phyloP scores from a whole-genome alignment of 2,888 invertebrate genomes.

The Adelphocoris suturalis region DNA sequence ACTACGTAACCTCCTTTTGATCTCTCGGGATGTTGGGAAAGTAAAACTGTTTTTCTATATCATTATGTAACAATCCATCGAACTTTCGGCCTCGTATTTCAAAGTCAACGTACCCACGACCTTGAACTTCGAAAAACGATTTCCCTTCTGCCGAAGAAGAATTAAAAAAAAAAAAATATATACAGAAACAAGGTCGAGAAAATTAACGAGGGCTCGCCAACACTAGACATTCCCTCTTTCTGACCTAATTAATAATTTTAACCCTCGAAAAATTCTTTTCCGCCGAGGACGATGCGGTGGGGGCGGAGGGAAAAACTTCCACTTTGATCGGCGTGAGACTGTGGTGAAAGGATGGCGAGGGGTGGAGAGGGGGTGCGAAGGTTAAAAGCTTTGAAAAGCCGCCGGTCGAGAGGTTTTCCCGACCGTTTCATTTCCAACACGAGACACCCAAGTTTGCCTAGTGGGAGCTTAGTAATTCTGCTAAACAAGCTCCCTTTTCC shows the following conservation, averaged over 20 bases:
- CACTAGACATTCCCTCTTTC: conserved; percentile 24
- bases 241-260: conserved; percentile 54
- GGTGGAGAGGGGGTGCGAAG: neutral
- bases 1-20: too few relatives aligned
- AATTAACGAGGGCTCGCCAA: conserved; percentile 50
- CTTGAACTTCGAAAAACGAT: conserved; percentile 23
- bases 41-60: too few relatives aligned
- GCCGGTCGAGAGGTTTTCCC: conserved; percentile 33
- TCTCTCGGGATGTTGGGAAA: too few relatives aligned
- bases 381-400: conserved; percentile 52
- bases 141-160: neutral
- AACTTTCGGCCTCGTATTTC: too few relatives aligned
- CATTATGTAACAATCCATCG: too few relatives aligned
- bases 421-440: conserved; percentile 10
- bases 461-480: conserved; percentile 16
- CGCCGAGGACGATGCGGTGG: neutral
- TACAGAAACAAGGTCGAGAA: conserved; percentile 3
- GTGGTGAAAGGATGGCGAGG: neutral
- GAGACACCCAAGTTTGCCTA: neutral
- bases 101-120: neutral
- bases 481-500: neutral
- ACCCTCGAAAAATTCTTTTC: conserved; percentile 10
- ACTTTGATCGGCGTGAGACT: conserved; percentile 36
- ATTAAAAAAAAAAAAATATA: neutral
- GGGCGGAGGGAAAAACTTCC: conserved; percentile 21